Evolutionary conservation across 2,888 invertebrate species (phyloP).

Genomic region (Tyria jacobaeae): DNA sequence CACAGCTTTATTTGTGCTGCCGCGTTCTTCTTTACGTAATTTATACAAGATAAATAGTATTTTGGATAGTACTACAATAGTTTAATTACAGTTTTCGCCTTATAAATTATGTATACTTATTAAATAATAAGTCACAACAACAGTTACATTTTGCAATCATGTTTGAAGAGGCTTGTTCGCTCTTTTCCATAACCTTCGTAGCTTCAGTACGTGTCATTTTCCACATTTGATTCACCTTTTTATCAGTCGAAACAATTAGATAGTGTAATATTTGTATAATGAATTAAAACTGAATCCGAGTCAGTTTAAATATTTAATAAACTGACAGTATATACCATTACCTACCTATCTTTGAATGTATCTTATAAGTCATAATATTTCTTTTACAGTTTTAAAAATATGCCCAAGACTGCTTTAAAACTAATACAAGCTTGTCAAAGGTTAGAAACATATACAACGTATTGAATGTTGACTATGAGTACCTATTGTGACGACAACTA

Average conservation of each 20-base stretch:
- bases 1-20: neutral
- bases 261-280: neutral
- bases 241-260: slow-evolving; percentile 4
- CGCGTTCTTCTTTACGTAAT: neutral
- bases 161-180: too few relatives aligned
- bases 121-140: too few relatives aligned
- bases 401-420: neutral
- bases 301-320: slow-evolving; percentile 3
- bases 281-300: neutral
- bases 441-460: neutral
- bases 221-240: neutral
- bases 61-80: too few relatives aligned
- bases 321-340: neutral
- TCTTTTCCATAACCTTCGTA: neutral
- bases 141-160: neutral
- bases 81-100: too few relatives aligned
- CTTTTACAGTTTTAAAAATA: neutral
- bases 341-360: neutral
- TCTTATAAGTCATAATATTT: neutral
- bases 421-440: neutral
- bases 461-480: too few relatives aligned
- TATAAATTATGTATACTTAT: too few relatives aligned
- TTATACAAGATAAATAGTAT: too few relatives aligned
- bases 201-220: neutral
- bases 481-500: neutral